phyloP scores from a whole-genome alignment of 1,140 invertebrate genomes.

The Ctenoplectra terminalis region DNA sequence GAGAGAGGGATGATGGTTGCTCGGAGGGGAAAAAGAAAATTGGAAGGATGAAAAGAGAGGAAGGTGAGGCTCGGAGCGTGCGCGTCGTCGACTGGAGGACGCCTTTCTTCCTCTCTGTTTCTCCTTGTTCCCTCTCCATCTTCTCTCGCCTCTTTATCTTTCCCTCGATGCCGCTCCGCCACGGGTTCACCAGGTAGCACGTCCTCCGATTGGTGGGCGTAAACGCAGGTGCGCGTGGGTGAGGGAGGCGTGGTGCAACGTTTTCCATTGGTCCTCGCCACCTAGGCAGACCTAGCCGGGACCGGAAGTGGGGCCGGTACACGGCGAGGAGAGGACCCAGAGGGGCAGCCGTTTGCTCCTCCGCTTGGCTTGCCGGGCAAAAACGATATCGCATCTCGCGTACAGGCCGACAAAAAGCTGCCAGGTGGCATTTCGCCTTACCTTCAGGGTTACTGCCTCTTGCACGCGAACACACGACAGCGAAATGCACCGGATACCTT shows the following conservation, averaged over 20 bases:
- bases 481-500: conserved; percentile 40
- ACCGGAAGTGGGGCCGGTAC: conserved; percentile 73
- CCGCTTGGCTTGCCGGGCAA: conserved; percentile 65
- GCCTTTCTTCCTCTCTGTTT: conserved; percentile 31
- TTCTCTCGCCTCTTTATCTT: conserved; percentile 3
- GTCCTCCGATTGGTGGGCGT: conserved; percentile 75
- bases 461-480: conserved; percentile 55
- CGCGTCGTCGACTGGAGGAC: conserved; percentile 56
- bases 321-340: neutral
- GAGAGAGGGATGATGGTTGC: conserved; percentile 6
- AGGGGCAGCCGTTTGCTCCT: conserved; percentile 53
- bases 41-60: conserved; percentile 26
- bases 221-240: conserved; percentile 80
- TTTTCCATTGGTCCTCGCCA: conserved; percentile 70
- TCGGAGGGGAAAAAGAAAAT: conserved; percentile 17
- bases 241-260: conserved; percentile 75
- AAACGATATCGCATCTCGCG: conserved; percentile 80
- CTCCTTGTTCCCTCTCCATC: conserved; percentile 1
- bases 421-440: conserved; percentile 82
- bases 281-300: conserved; percentile 32
- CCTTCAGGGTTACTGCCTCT: conserved; percentile 75
- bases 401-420: conserved; percentile 77
- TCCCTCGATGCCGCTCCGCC: neutral
- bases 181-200: conserved; percentile 65
- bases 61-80: conserved; percentile 64